Conservation (phyloP, 1,140 invertebrate species). For the Apocrypta bakeri region DNA sequence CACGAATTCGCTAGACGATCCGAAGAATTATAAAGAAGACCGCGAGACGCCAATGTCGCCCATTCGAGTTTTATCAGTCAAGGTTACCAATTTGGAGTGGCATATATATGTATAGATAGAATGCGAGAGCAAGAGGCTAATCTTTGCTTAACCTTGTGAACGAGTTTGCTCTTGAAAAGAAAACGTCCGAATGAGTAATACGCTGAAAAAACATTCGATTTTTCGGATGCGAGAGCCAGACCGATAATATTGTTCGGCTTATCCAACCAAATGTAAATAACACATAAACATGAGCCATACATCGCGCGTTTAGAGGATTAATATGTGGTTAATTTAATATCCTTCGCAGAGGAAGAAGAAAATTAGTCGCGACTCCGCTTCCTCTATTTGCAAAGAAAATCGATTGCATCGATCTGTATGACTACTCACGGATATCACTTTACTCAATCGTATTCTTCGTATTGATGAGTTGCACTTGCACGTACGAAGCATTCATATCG, state of each 20-base stretch:
- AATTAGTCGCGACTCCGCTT: background rate
- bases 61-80: conserved; percentile 45
- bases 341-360: background rate
- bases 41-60: background rate
- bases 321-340: conserved; percentile 1
- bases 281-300: no score
- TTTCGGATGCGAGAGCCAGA: background rate
- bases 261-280: no score
- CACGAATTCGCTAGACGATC: conserved; percentile 29
- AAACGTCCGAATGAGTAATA: conserved; percentile 39
- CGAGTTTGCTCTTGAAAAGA: conserved; percentile 46
- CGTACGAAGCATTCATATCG: background rate
- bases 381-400: background rate
- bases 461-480: background rate
- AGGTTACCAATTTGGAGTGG: conserved; percentile 42
- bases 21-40: conserved; percentile 11
- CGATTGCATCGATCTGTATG: conserved; percentile 31
- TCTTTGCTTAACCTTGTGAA: conserved; percentile 47
- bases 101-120: background rate
- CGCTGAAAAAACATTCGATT: conserved; percentile 39
- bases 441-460: conserved; percentile 14
- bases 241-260: background rate
- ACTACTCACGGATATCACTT: conserved; percentile 29
- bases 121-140: background rate
- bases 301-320: no score